Evolutionary conservation across 2,888 invertebrate genomes (phyloP), one percentile per base, ranked within the genome.

Genomic region (Polydrusus pterygomalis): DNA sequence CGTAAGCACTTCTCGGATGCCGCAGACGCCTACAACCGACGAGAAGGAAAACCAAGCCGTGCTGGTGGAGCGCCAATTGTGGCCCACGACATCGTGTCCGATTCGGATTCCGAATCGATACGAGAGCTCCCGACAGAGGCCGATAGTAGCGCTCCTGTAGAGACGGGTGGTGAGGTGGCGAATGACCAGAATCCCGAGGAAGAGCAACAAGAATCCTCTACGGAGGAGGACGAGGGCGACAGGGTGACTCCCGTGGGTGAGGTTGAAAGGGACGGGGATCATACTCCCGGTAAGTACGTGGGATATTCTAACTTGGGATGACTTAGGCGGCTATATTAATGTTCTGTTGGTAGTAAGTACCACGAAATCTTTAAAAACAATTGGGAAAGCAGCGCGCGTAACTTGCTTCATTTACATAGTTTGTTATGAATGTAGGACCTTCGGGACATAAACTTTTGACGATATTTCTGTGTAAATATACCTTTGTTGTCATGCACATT

Each of bases 1-100:
- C 80, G 79, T 64, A 83, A 81, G 64, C 82, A 82, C 58, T 82
- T 83, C 74, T 80, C 82, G 17, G 82, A 82, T 58, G 82, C 82
- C 13, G 80, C 81, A 7, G 82, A 81, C 49, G 72, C 80, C 25
- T 81, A 82, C 54, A 81, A 80, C 58, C 79, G 79, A 60, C 83
- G 86, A 18, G 88, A 87, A 78, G 87, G 87, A 47, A 86, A 86
- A 79, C 82, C 85, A 11, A 73, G 40, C 51, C 54, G 75, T 83
- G 84, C 83, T 82, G 82, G 79, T 85, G 86, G 47, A 3, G 40
- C 38, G 2, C n/a, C 70, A 1, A 69, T 64, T 1, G 15, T 63
- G 13, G 38, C 58, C 0, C 70, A 56, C 18, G 71, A 73, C 11
- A 70, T 76, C 60, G 79, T 78, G 18, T 69, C 79, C 3, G 78